Percentiles rank a stretch among this genome's conserved stretches.
Evolutionary conservation across 2,888 invertebrate genomes (phyloP).

Genomic region (Netelia inedita): DNA sequence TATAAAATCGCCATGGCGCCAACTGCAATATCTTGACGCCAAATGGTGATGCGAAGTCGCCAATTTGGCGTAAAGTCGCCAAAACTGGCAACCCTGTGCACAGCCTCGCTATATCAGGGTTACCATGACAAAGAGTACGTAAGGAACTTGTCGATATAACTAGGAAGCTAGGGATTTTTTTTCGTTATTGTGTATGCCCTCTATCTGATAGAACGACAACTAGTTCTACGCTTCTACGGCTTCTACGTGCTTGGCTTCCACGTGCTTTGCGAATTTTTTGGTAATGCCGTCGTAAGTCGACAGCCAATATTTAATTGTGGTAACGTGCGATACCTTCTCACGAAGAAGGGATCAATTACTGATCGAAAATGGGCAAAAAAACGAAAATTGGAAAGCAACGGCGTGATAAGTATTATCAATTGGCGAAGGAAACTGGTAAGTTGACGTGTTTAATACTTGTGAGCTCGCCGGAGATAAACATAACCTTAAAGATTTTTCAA

Average conservation of each 20-base stretch:
- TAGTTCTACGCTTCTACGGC: neutral
- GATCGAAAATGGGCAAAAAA: conserved; percentile 95
- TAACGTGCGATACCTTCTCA: conserved; percentile 31
- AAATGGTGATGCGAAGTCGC: too few relatives aligned
- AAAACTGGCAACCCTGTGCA: too few relatives aligned
- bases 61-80: too few relatives aligned
- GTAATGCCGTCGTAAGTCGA: conserved; percentile 1
- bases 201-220: conserved; percentile 40
- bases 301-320: neutral
- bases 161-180: conserved; percentile 28
- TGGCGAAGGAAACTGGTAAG: conserved; percentile 99
- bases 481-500: neutral
- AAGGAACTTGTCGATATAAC: neutral
- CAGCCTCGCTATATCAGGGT: conserved; percentile 42
- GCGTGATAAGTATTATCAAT: conserved; percentile 98
- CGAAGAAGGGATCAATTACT: conserved; percentile 33
- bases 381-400: conserved; percentile 98
- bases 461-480: neutral
- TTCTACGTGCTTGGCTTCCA: conserved; percentile 27
- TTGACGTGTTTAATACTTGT: conserved; percentile 37
- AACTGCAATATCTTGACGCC: too few relatives aligned
- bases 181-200: neutral
- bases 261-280: neutral
- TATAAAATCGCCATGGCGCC: too few relatives aligned
- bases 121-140: neutral